These are phyloP conservation scores for Alviniconcha marisindica DNA, from an alignment of 1,140 invertebrate genomes.

Conservation along the genomic window DNA sequence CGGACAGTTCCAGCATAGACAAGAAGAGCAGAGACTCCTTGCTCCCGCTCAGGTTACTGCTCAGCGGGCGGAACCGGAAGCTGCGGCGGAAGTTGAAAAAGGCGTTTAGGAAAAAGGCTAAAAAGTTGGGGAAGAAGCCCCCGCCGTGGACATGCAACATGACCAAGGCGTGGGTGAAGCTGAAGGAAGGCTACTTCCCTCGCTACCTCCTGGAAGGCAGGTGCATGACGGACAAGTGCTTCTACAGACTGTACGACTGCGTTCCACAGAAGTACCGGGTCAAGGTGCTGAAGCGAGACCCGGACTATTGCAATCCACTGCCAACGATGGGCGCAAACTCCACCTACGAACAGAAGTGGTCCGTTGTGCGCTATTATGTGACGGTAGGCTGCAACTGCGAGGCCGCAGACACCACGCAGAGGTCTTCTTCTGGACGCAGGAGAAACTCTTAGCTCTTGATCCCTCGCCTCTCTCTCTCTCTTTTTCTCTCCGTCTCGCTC, in stretches of 20 bases:
- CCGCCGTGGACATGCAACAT: constrained; percentile 64
- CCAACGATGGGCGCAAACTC: constrained; percentile 54
- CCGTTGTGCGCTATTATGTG: constrained; percentile 51
- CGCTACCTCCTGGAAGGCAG: constrained; percentile 53
- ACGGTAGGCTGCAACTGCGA: constrained; percentile 65
- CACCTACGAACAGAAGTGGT: constrained; percentile 65
- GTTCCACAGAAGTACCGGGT: constrained; percentile 60
- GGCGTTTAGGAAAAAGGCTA: constrained; percentile 50
- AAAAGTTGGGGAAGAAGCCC: constrained; percentile 44
- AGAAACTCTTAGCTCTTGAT: neutral
- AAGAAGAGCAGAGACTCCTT: constrained; percentile 47
- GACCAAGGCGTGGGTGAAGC: constrained; percentile 44
- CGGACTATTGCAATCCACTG: constrained; percentile 63
- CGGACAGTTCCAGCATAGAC: constrained; percentile 27
- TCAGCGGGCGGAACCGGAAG: constrained; percentile 53
- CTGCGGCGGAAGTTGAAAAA: constrained; percentile 51
- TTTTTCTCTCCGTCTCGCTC: neutral
- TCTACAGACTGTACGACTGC: constrained; percentile 64
- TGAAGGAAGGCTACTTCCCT: constrained; percentile 60
- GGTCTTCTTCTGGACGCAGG: neutral
- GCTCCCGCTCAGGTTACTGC: constrained; percentile 31
- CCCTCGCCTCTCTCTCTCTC: neutral
- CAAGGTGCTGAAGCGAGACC: constrained; percentile 60
- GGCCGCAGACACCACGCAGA: neutral
- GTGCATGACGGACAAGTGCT: constrained; percentile 62